These are phyloP conservation scores for Corvus hawaiiensis DNA, from an alignment of 2,113 vertebrate species.

Conservation along the genomic window DNA sequence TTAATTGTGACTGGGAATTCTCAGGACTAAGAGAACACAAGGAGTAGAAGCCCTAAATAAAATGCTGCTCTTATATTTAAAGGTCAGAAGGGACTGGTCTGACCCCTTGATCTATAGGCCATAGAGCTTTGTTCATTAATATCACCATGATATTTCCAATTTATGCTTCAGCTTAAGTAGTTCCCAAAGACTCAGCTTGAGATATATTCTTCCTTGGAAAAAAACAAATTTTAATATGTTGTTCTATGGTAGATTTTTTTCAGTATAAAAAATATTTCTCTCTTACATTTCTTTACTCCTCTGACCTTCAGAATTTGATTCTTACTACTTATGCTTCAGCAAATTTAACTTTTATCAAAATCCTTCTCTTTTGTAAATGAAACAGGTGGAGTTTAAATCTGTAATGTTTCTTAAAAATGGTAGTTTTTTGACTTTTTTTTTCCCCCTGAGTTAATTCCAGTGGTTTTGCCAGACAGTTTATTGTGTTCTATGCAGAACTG, in stretches of 20 bases:
- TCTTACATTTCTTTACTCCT: background rate
- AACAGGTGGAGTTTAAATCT: background rate
- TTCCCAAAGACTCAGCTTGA: background rate
- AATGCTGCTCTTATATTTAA: background rate
- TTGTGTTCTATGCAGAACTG: background rate
- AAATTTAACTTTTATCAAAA: background rate
- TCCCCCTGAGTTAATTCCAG: background rate
- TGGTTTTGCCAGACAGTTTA: background rate
- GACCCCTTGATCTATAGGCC: background rate
- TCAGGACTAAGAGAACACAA: background rate
- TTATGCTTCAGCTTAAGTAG: background rate
- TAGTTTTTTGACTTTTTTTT: rapidly evolving
- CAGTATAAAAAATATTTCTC: background rate
- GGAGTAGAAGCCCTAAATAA: background rate
- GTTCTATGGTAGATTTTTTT: background rate
- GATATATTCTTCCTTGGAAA: background rate
- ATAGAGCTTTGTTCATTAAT: background rate
- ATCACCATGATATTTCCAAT: background rate
- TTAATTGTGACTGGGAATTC: background rate
- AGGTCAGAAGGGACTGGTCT: background rate
- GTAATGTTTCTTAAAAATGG: background rate
- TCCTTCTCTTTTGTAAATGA: background rate
- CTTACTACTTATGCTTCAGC: background rate
- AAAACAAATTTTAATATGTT: background rate
- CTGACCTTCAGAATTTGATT: background rate